phyloP scores from a whole-genome alignment of 2,113 vertebrate species.

The Megalops atlanticus region DNA sequence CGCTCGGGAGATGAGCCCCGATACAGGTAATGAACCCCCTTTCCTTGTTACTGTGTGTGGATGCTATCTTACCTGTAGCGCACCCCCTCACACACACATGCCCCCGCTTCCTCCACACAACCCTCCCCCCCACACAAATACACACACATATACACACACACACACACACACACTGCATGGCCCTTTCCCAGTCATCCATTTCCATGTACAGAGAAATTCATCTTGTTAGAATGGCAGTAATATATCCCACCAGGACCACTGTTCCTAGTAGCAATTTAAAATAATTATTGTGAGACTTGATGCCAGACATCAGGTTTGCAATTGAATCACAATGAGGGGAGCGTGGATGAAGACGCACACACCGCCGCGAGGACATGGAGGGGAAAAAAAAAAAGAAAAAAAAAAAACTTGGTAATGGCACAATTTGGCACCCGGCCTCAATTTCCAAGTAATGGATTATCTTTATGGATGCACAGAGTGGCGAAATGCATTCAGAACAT shows the following conservation, averaged over 20 bases:
- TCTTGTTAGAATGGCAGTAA: constrained; percentile 90
- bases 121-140: constrained; percentile 11
- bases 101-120: no score
- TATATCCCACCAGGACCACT: constrained; percentile 93
- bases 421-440: constrained; percentile 86
- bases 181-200: constrained; percentile 76
- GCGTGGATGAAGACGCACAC: constrained; percentile 29
- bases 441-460: constrained; percentile 86
- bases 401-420: constrained; percentile 86
- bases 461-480: constrained; percentile 82
- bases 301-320: constrained; percentile 88
- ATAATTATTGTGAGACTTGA: constrained; percentile 97
- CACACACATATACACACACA: constrained; percentile 21
- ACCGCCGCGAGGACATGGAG: neutral
- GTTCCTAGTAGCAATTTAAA: constrained; percentile 95
- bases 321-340: constrained; percentile 88
- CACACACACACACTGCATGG: constrained; percentile 61
- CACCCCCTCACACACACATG: neutral
- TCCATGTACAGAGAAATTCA: constrained; percentile 86
- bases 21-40: constrained; percentile 8
- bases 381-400: neutral
- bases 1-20: neutral
- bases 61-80: constrained; percentile 64
- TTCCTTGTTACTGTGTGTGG: constrained; percentile 48
- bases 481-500: constrained; percentile 82